A percentile compares a stretch with the other conserved stretches of the same genome.
Conservation (phyloP, 2,797 vertebrate species). For the Urosaurus nigricauda region DNA sequence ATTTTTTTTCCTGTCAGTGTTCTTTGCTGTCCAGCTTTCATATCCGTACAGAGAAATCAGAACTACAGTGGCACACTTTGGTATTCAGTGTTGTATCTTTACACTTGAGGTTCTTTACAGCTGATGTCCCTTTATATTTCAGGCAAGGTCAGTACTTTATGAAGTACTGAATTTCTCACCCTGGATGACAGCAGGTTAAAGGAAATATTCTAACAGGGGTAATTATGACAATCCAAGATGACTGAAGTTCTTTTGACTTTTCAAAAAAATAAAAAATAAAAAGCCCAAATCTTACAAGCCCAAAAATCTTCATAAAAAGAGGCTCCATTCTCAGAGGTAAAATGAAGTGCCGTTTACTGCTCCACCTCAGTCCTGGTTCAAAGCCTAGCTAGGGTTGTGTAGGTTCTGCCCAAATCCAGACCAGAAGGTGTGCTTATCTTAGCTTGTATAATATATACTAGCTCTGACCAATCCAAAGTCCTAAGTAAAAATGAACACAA, state of each 20-base stretch:
- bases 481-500: neutral
- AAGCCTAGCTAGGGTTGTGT: neutral
- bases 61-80: too few species aligned
- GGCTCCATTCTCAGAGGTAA: too few species aligned
- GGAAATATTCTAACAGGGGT: neutral
- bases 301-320: too few species aligned
- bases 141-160: neutral
- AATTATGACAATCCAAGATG: neutral
- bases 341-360: neutral
- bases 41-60: too few species aligned
- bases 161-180: neutral
- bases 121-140: neutral
- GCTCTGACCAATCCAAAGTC: neutral
- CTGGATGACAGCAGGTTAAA: neutral
- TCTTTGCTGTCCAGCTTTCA: too few species aligned
- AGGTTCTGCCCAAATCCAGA: neutral
- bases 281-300: too few species aligned
- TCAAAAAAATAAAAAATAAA: too few species aligned
- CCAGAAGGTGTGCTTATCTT: neutral
- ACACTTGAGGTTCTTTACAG: too few species aligned
- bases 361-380: neutral
- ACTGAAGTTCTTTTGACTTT: neutral
- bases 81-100: too few species aligned
- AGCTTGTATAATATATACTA: neutral
- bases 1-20: too few species aligned